Evolutionary conservation across 2,797 vertebrate species (phyloP).

Genomic region (Neoniphon sammara): DNA sequence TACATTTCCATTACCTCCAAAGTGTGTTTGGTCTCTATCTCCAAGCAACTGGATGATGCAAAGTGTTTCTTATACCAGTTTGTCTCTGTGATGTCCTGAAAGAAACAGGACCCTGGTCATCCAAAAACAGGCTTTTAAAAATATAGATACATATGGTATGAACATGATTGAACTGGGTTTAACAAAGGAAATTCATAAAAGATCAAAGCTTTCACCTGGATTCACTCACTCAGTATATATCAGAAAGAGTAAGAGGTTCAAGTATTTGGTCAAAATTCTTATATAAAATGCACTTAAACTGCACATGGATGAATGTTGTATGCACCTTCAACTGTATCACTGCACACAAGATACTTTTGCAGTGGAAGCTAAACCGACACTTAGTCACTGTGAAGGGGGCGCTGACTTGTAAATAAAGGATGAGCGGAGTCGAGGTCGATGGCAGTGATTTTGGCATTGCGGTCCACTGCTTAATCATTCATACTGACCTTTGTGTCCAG

Average conservation of each 20-base stretch:
- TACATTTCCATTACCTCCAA: slow-evolving; percentile 67
- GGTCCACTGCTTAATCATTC: slow-evolving; percentile 58
- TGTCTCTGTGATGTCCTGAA: slow-evolving; percentile 79
- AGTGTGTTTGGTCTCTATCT: slow-evolving; percentile 69
- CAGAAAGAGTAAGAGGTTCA: background rate
- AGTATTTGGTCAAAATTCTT: background rate
- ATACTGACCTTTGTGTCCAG: slow-evolving; percentile 80
- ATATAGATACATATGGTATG: too few relatives aligned
- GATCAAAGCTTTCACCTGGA: background rate
- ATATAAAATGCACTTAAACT: background rate
- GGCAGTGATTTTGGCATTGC: slow-evolving; percentile 51
- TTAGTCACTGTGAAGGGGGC: slow-evolving; percentile 33
- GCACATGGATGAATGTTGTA: background rate
- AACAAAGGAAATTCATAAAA: background rate
- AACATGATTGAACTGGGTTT: background rate
- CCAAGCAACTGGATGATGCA: slow-evolving; percentile 60
- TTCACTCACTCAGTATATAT: background rate
- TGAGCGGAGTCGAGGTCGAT: slow-evolving; percentile 53
- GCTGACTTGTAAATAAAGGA: slow-evolving; percentile 70
- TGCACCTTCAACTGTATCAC: background rate
- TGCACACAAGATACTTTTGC: slow-evolving; percentile 23
- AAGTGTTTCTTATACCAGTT: slow-evolving; percentile 78
- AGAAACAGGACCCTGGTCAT: slow-evolving; percentile 6
- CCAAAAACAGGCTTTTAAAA: background rate
- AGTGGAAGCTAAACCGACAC: slow-evolving; percentile 16